A percentile compares a stretch with the other conserved stretches of the same genome.
These are phyloP conservation scores for Achatina immaculata DNA, from an alignment of 1,140 invertebrate species.

Conservation along the genomic window DNA sequence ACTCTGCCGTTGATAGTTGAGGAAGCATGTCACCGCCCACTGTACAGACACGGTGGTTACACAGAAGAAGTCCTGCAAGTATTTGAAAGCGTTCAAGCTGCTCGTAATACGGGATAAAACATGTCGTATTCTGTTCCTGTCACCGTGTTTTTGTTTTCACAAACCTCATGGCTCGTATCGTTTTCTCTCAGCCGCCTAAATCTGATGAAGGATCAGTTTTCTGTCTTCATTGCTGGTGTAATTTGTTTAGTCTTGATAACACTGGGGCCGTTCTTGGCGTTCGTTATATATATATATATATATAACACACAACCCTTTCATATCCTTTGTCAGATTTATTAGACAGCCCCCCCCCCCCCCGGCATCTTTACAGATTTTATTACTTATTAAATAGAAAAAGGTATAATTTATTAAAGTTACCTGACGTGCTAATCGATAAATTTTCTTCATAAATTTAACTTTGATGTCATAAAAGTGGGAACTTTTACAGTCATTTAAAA, in stretches of 20 bases:
- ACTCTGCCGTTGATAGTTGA: not conserved
- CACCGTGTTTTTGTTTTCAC: not conserved
- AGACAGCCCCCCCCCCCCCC: no score
- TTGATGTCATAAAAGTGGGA: no score
- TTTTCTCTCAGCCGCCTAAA: not conserved
- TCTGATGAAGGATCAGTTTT: not conserved
- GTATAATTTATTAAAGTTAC: no score
- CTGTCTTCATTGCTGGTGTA: slow-evolving; percentile 19
- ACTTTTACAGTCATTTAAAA: no score
- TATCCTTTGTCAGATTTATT: no score
- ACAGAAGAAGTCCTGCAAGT: not conserved
- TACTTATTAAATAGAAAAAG: no score
- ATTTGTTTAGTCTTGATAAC: not conserved
- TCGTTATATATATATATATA: no score
- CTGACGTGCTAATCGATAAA: no score
- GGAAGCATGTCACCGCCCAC: not conserved
- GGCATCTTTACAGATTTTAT: no score
- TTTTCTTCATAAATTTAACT: no score
- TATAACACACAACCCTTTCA: no score
- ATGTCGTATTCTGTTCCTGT: slow-evolving; percentile 10
- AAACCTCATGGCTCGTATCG: slow-evolving; percentile 24
- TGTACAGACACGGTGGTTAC: not conserved
- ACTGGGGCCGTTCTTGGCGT: not conserved
- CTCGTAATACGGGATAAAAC: not conserved
- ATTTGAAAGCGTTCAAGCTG: not conserved